Conservation (phyloP, 2,113 vertebrate species). For the Chaetodon trifascialis region DNA sequence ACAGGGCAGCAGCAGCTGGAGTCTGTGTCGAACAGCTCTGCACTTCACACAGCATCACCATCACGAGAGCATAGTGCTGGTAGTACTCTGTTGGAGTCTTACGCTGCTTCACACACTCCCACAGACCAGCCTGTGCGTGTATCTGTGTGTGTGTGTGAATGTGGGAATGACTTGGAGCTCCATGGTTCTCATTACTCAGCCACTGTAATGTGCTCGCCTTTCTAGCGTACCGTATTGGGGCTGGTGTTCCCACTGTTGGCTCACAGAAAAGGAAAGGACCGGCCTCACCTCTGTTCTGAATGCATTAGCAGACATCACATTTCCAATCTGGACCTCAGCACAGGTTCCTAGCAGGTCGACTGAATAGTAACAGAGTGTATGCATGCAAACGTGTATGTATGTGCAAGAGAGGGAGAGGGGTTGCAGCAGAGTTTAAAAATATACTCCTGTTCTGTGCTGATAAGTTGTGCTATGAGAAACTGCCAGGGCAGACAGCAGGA, state of each 20-base stretch:
- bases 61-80: slow-evolving; percentile 67
- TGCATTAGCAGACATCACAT: slow-evolving; percentile 80
- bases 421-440: slow-evolving; percentile 67
- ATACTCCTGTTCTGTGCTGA: slow-evolving; percentile 64
- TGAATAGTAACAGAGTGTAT: slow-evolving; percentile 70
- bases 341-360: slow-evolving; percentile 57
- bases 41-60: slow-evolving; percentile 79
- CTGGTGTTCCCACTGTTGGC: slow-evolving; percentile 73
- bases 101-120: slow-evolving; percentile 68
- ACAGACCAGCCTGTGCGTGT: slow-evolving; percentile 43
- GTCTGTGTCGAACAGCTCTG: slow-evolving; percentile 76
- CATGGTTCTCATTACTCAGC: slow-evolving; percentile 78
- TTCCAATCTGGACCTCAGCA: slow-evolving; percentile 76
- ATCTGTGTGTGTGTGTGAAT: slow-evolving; percentile 19
- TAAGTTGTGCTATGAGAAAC: slow-evolving; percentile 71
- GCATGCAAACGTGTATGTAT: slow-evolving; percentile 31
- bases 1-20: slow-evolving; percentile 74
- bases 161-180: slow-evolving; percentile 65
- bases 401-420: background rate
- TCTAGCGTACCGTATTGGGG: slow-evolving; percentile 60
- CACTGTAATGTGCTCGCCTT: slow-evolving; percentile 69
- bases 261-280: slow-evolving; percentile 67
- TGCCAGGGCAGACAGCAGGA: slow-evolving; percentile 61
- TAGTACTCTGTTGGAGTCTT: slow-evolving; percentile 73
- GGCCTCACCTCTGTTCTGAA: slow-evolving; percentile 79